A percentile compares a stretch with the other conserved stretches of the same genome.
phyloP scores from a whole-genome alignment of 1,140 invertebrate species.

The Acromyrmex charruanus region DNA sequence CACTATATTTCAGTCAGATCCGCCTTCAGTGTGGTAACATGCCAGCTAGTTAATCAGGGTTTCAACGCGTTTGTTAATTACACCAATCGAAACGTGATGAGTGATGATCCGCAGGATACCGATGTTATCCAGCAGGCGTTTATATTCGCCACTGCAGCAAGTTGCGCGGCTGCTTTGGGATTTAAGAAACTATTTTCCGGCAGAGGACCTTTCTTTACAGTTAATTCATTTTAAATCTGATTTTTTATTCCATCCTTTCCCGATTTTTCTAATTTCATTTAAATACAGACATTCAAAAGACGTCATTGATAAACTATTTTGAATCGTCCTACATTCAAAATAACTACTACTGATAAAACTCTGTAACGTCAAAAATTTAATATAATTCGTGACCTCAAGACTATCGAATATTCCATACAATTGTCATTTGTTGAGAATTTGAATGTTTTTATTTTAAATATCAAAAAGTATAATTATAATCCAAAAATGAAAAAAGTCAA shows the following conservation, averaged over 20 bases:
- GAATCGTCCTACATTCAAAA: constrained; percentile 28
- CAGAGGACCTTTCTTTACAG: constrained; percentile 58
- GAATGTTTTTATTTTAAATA: neutral
- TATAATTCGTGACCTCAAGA: neutral
- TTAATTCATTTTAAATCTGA: constrained; percentile 41
- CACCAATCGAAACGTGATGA: constrained; percentile 86
- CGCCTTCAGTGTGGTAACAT: constrained; percentile 2
- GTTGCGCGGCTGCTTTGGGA: constrained; percentile 61
- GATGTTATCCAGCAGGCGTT: constrained; percentile 56
- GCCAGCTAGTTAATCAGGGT: constrained; percentile 48
- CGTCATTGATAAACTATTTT: neutral
- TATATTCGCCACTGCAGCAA: constrained; percentile 64
- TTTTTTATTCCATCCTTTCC: neutral
- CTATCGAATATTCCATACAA: neutral
- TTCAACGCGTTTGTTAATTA: constrained; percentile 59
- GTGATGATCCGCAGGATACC: constrained; percentile 77
- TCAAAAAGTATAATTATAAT: neutral
- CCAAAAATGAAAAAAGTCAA: neutral
- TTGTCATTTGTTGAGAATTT: neutral
- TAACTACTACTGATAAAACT: neutral
- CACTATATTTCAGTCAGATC: constrained; percentile 29
- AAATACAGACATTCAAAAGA: neutral
- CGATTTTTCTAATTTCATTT: neutral
- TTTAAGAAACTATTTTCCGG: constrained; percentile 79
- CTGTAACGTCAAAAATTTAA: neutral